Evolutionary conservation across 2,888 invertebrate species (phyloP), one percentile per base, ranked within the genome.

Genomic region (Odontocolon sp.): DNA sequence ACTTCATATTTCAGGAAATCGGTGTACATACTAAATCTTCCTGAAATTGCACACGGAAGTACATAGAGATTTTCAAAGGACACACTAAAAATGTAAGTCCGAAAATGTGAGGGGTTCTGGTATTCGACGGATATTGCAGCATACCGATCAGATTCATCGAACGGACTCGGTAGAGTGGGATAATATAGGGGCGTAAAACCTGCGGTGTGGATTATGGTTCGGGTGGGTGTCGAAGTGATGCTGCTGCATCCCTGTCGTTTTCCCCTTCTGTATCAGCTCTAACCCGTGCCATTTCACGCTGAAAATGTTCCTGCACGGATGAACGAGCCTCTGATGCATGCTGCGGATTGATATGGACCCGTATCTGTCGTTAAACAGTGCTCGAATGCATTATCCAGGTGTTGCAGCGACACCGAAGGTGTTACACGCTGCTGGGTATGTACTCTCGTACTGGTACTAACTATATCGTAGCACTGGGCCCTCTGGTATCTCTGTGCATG

Each of bases 401-500:
- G 71, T 23, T 45, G 57, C 36, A 47, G 14, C 42, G 54, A 54
- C 59, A 21, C 59, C 54, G 54, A 61, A 67, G 73, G 73, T 67
- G 73, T 54, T 73, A 45, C 67, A 59, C 42, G 52, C 23, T 21
- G 31, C 21, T 21, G 50, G 36, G 14, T 57, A 23, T 47, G 59
- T 26, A 50, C 18, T 21, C 21, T 28, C 16, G 11, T 31, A 9
- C 11, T 6, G 3, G 26, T 11, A 11, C n/a, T n/a, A n/a, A 2
- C n/a, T 57, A 23, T 33, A 26, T 8, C 3, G 36, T 14, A 11
- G 31, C 54, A 9, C 18, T 56, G 21, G 42, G 14, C 33, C n/a
- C n/a, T n/a, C 28, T 31, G 82, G 82, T 82, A 80, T 80, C 79
- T 61, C 81, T 84, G 82, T 85, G 82, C 85, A 84, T 87, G 87